Evolutionary conservation across 2,797 vertebrate genomes (phyloP).

Genomic region (Spinus olivaceus): DNA sequence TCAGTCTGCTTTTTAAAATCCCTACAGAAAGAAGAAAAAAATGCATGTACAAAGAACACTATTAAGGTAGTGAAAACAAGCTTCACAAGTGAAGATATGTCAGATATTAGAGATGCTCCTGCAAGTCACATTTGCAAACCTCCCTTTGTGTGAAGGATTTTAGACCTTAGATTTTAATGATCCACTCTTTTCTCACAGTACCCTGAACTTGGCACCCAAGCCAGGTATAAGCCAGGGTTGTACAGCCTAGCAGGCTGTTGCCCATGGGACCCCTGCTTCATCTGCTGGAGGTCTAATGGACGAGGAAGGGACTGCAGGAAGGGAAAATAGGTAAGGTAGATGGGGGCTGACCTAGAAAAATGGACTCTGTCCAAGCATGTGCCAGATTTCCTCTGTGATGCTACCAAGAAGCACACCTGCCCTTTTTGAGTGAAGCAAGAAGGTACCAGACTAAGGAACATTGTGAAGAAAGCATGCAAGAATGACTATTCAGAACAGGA

Average conservation of each 20-base stretch:
- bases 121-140: neutral
- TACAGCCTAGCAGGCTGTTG: neutral
- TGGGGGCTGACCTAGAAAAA: neutral
- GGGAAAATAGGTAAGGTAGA: neutral
- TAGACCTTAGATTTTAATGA: neutral
- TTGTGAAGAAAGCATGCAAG: neutral
- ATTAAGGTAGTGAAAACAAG: neutral
- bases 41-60: neutral
- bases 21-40: neutral
- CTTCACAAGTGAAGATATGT: neutral
- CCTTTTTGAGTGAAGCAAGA: neutral
- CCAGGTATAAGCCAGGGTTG: neutral
- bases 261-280: neutral
- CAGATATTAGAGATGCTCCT: neutral
- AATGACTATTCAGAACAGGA: neutral
- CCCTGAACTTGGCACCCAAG: fast-evolving
- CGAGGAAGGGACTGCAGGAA: neutral
- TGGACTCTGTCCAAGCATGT: neutral
- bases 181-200: neutral
- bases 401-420: neutral
- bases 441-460: neutral
- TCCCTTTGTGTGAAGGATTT: neutral
- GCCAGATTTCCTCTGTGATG: neutral
- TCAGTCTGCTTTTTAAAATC: neutral
- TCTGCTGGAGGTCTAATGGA: neutral